phyloP scores from a whole-genome alignment of 1,140 invertebrate genomes.

The Heliothis subflexa region DNA sequence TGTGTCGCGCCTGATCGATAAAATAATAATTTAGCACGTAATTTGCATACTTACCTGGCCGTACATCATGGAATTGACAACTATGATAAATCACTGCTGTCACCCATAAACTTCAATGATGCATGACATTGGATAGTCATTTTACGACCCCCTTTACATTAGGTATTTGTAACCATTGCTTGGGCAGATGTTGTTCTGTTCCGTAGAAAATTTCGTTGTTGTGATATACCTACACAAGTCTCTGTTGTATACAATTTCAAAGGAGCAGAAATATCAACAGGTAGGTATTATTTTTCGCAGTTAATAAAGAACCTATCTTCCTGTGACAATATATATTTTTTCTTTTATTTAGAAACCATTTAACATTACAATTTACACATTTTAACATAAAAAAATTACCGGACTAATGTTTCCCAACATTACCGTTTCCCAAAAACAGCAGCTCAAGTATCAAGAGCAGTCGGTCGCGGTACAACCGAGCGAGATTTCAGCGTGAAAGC shows the following conservation, averaged over 20 bases:
- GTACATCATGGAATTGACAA: slow-evolving; percentile 16
- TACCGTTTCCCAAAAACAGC: slow-evolving; percentile 17
- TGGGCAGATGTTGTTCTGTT: neutral
- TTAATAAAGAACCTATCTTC: too few relatives aligned
- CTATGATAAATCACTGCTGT: slow-evolving; percentile 12
- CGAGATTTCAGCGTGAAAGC: slow-evolving; percentile 85
- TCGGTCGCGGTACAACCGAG: slow-evolving; percentile 64
- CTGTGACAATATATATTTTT: too few relatives aligned
- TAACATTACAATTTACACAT: too few relatives aligned
- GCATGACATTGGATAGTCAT: neutral
- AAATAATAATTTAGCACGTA: slow-evolving; percentile 43
- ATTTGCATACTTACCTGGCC: slow-evolving; percentile 43
- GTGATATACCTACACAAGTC: neutral
- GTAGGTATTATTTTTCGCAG: too few relatives aligned
- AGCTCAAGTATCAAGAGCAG: slow-evolving; percentile 65
- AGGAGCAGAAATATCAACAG: too few relatives aligned
- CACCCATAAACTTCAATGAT: slow-evolving; percentile 4
- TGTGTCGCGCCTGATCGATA: slow-evolving; percentile 38
- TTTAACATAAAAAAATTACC: too few relatives aligned
- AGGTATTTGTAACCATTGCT: slow-evolving; percentile 11
- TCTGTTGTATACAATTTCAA: neutral
- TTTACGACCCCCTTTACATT: neutral
- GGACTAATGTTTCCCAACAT: neutral
- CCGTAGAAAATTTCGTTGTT: neutral
- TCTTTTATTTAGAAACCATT: too few relatives aligned